phyloP scores from a whole-genome alignment of 2,113 vertebrate genomes.

The Chlorocebus sabaeus region DNA sequence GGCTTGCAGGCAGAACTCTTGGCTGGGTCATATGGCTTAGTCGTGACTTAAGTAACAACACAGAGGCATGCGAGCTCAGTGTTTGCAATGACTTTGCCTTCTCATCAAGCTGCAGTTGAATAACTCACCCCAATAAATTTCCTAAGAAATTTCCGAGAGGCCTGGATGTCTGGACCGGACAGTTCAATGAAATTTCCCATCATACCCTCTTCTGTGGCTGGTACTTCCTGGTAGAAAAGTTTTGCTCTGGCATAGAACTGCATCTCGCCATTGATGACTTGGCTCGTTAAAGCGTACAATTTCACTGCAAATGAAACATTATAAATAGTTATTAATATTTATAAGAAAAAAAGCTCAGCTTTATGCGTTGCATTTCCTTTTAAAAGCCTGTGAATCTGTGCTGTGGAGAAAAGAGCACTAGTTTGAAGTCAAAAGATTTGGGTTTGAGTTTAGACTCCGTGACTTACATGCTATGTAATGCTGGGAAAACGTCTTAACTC shows the following conservation, averaged over 20 bases:
- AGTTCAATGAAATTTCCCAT: conserved; percentile 96
- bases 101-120: conserved; percentile 45
- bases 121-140: conserved; percentile 93
- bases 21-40: neutral
- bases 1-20: neutral
- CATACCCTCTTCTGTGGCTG: conserved; percentile 96
- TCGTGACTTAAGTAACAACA: neutral
- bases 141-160: conserved; percentile 91
- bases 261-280: conserved; percentile 95
- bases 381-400: neutral
- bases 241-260: conserved; percentile 97
- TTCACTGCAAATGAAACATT: conserved; percentile 88
- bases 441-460: neutral
- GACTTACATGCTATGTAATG: neutral
- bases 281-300: conserved; percentile 95
- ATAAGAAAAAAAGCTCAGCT: neutral
- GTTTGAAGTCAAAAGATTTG: neutral
- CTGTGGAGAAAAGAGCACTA: neutral
- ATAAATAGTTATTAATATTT: neutral
- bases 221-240: conserved; percentile 93
- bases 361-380: neutral
- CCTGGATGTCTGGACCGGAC: conserved; percentile 90
- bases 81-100: neutral
- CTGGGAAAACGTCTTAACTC: neutral
- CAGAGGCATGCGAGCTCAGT: neutral